Evolutionary conservation across 2,797 vertebrate species (phyloP), one percentile per base, ranked within the genome.

Genomic region (Lutjanus campechanus): DNA sequence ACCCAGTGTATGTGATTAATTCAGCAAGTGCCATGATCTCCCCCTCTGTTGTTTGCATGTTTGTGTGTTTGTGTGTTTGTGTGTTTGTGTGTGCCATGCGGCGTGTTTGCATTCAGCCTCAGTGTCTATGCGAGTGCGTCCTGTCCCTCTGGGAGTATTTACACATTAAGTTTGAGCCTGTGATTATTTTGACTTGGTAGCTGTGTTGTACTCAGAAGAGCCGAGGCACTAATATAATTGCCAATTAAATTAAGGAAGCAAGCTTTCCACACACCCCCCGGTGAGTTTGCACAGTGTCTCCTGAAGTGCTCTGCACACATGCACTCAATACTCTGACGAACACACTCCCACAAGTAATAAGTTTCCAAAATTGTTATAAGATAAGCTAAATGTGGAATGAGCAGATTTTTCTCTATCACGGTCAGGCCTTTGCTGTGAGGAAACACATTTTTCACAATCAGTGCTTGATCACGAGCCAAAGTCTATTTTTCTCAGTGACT

Each of bases 221-320:
- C 76, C 46, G 60, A 85, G 79, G 89, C 84, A 69, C 91, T 93
- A 83, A 90, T 93, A 93, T 94, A 93, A 94, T 93, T 94, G 91
- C n/a, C 91, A 95, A 94, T 95, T 94, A 94, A 91, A 94, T 94
- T 88, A 91, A 88, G 83, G 77, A 89, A 86, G 87, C 67, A 84
- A 80, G 88, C 87, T 87, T 88, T 90, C 63, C 82, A 76, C 85
- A 79, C 90, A 70, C 71, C 80, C 87, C 80, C 83, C 36, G 66
- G 85, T 87, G 87, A 90, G 86, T 90, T 92, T 93, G 68, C 81
- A 86, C 85, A 84, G 87, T 89, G 84, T 85, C 85, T 91, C 81
- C 81, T 86, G 63, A 90, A 92, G 89, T 82, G 82, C 79, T 89
- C 68, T 71, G 71, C 73, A 87, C 82, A 90, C 86, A 85, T 55